Base-by-base conservation (phyloP, 2,797 vertebrate species). In the Danio jaintianensis region DNA sequence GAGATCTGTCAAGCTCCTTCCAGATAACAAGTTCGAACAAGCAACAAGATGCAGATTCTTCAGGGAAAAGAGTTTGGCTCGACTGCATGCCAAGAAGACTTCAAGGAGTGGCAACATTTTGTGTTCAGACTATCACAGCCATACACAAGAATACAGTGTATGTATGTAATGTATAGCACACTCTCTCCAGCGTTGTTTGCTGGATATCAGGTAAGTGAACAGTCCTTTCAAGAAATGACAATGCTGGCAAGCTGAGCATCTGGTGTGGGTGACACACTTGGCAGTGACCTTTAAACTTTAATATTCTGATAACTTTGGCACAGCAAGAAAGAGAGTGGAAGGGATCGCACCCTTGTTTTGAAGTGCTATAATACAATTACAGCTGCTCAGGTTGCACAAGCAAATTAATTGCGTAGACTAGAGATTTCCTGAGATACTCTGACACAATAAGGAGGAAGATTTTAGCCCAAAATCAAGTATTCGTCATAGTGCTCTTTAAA, bases 21-120 rank as follows among this genome's bases (percentile, higher is more conserved):
- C 83, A 89, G 87, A 90, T 88, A 88, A 90, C 92, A 92, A 89
- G 93, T 92, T 92, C 77, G 85, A 92, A 93, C 93, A 94, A 87
- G 90, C 86, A 86, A 84, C 80, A 88, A 91, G 88, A 89, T 68
- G 52, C 70, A 58, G 82, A 82, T 90, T 92, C 84, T 77, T 82
- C 76, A 84, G 71, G 84, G 73, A 13, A 87, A 80, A 88, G 84
- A 83, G 86, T 73, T 89, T 58, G 18, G 48, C 81, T 86, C 79
- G 71, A 67, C 40, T 77, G 74, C 75, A 63, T 87, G 85, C 70
- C 87, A 92, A 88, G 87, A 76, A 74, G 66, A 75, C 70, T 66
- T 82, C 68, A 79, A 79, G 78, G 78, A 79, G 78, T 79, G 78
- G 78, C 78, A 74, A 59, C 29, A 61, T 38, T 78, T 79, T 15